Evolutionary conservation across 2,797 vertebrate species (phyloP).

Genomic region (Scyliorhinus canicula): DNA sequence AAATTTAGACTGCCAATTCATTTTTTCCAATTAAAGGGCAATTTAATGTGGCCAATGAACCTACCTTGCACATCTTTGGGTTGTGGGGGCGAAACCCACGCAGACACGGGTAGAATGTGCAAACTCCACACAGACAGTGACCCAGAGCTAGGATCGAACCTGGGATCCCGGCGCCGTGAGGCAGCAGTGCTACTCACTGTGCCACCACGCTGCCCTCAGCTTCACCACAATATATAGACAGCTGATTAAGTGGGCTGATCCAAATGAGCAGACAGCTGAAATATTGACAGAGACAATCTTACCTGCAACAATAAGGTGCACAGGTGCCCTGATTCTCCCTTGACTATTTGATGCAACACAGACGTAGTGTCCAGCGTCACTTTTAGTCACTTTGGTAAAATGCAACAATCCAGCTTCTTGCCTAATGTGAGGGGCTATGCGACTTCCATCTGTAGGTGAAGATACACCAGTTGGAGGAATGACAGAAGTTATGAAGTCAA

Average conservation of each 20-base stretch:
- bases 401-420: slow-evolving; percentile 73
- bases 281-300: slow-evolving; percentile 40
- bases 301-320: slow-evolving; percentile 87
- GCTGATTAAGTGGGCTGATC: neutral
- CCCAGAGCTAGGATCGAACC: no score
- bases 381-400: slow-evolving; percentile 78
- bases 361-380: slow-evolving; percentile 83
- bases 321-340: slow-evolving; percentile 82
- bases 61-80: no score
- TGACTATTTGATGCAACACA: slow-evolving; percentile 89
- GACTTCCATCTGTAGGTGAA: slow-evolving; percentile 70
- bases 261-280: neutral
- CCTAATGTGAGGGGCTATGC: slow-evolving; percentile 68
- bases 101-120: no score
- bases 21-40: no score
- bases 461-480: neutral
- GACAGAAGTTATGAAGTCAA: neutral
- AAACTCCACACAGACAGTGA: no score
- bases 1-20: no score
- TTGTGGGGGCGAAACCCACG: no score
- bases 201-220: no score
- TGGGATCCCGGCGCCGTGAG: no score
- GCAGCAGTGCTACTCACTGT: no score
- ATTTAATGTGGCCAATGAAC: no score
- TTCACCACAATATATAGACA: neutral